Conservation (phyloP, 2,113 vertebrate species). For the Myodes glareolus region DNA sequence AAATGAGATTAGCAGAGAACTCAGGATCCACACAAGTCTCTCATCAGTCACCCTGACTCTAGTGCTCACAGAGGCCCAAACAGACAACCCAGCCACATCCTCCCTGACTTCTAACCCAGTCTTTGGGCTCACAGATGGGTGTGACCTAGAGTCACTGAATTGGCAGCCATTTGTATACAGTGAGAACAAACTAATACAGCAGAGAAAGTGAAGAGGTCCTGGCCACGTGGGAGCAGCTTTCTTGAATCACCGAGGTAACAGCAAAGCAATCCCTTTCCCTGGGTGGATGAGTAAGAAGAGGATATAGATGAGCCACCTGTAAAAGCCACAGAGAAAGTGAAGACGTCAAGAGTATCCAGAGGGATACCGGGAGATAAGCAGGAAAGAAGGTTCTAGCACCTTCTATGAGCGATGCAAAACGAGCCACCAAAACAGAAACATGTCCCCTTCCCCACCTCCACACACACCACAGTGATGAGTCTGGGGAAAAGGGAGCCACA, state of each 20-base stretch:
- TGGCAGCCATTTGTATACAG: not conserved
- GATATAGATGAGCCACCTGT: not conserved
- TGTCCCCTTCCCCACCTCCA: not conserved
- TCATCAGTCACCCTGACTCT: not conserved
- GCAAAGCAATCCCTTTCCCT: not conserved
- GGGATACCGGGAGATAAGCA: rapidly evolving
- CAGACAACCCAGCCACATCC: not conserved
- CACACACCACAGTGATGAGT: not conserved
- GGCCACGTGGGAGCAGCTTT: not conserved
- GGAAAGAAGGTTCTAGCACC: not conserved
- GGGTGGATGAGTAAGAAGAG: not conserved
- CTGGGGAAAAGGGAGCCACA: not conserved
- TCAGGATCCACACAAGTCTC: rapidly evolving
- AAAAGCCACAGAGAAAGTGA: not conserved
- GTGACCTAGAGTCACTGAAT: not conserved
- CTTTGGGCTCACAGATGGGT: not conserved
- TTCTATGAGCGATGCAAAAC: not conserved
- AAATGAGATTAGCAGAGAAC: not conserved
- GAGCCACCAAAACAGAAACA: not conserved
- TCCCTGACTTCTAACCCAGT: not conserved
- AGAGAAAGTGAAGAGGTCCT: not conserved
- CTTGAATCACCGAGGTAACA: not conserved
- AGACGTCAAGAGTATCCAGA: not conserved
- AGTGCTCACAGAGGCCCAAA: not conserved
- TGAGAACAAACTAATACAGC: not conserved